Evolutionary conservation across 2,888 invertebrate genomes (phyloP).

Genomic region (Lithosia quadra): DNA sequence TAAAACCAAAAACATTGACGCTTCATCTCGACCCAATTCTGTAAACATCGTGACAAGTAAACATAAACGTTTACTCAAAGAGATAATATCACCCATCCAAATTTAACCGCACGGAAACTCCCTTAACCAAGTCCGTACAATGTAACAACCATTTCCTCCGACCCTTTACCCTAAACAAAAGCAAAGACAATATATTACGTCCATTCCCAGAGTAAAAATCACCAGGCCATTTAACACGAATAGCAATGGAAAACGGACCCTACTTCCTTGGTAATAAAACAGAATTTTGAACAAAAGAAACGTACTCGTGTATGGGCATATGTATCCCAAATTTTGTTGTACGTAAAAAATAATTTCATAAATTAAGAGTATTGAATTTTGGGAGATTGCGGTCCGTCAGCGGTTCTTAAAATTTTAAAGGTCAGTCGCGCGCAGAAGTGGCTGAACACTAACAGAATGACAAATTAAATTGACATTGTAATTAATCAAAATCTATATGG

Average conservation of each 20-base stretch:
- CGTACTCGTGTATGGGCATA: constrained; percentile 16
- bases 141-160: constrained; percentile 21
- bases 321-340: constrained; percentile 18
- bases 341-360: constrained; percentile 33
- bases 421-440: neutral
- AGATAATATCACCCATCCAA: constrained; percentile 14
- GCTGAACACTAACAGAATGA: too few species aligned
- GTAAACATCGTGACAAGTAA: constrained; percentile 8
- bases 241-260: constrained; percentile 33
- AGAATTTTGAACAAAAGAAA: constrained; percentile 24
- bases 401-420: neutral
- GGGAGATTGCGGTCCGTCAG: neutral
- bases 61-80: constrained; percentile 8
- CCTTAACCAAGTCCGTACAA: constrained; percentile 12
- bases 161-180: constrained; percentile 26
- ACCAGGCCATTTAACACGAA: constrained; percentile 34
- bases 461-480: too few species aligned
- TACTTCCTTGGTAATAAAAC: constrained; percentile 27
- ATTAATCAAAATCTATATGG: too few species aligned
- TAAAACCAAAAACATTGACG: too few species aligned
- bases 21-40: too few species aligned
- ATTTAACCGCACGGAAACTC: constrained; percentile 13
- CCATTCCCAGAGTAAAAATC: constrained; percentile 33
- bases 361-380: constrained; percentile 26
- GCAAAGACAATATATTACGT: constrained; percentile 39